phyloP scores from a whole-genome alignment of 2,888 invertebrate species.

The Nipponacmea schrenckii region DNA sequence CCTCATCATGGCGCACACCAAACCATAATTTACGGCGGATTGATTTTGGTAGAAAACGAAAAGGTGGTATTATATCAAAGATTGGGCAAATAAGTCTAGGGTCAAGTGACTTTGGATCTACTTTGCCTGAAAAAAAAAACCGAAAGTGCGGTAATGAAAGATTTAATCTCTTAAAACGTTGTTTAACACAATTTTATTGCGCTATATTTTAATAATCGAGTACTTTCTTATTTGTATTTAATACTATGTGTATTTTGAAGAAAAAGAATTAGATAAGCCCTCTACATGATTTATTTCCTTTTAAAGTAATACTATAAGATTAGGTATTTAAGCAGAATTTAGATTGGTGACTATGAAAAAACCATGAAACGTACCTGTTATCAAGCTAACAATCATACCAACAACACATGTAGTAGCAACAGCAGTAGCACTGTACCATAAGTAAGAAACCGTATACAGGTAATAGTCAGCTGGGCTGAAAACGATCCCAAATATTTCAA shows the following conservation, averaged over 20 bases:
- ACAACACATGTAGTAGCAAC: background rate
- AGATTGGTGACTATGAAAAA: too few relatives aligned
- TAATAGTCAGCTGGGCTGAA: background rate
- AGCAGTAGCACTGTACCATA: background rate
- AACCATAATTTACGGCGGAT: conserved; percentile 52
- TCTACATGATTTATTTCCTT: too few relatives aligned
- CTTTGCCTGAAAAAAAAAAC: conserved; percentile 39
- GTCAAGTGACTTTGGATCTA: conserved; percentile 46
- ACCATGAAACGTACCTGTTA: background rate
- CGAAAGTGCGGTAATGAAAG: too few relatives aligned
- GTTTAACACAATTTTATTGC: too few relatives aligned
- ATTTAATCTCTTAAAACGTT: too few relatives aligned
- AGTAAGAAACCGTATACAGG: background rate
- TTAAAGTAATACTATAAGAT: too few relatives aligned
- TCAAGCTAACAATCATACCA: background rate
- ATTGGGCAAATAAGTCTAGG: conserved; percentile 53
- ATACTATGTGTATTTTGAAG: too few relatives aligned
- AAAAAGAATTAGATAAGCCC: too few relatives aligned
- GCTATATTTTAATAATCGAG: too few relatives aligned
- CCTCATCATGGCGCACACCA: conserved; percentile 49
- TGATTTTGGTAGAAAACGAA: conserved; percentile 46
- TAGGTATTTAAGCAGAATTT: too few relatives aligned
- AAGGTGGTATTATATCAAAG: conserved; percentile 53
- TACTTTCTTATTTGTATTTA: too few relatives aligned
- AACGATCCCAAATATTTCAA: background rate